phyloP scores from a whole-genome alignment of 2,797 vertebrate genomes.

The Tachyglossus aculeatus region DNA sequence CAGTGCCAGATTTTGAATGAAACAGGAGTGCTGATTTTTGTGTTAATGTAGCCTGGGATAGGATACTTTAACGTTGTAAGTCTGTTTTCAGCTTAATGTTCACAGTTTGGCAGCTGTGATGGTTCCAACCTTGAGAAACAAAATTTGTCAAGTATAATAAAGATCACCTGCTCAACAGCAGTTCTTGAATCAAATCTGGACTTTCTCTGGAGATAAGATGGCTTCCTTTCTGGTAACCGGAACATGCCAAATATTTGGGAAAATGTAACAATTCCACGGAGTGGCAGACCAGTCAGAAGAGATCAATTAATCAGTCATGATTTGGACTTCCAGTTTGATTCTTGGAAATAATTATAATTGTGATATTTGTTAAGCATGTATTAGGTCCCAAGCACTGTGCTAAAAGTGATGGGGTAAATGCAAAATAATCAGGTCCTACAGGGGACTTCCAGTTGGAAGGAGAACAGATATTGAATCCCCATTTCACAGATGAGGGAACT shows the following conservation, averaged over 20 bases:
- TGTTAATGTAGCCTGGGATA: conserved; percentile 30
- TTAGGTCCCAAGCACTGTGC: too few species aligned
- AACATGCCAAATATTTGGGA: conserved; percentile 78
- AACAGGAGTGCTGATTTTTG: background rate
- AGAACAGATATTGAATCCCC: too few species aligned
- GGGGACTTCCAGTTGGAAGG: too few species aligned
- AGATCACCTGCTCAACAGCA: background rate
- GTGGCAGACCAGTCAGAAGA: conserved; percentile 73
- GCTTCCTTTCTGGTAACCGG: conserved; percentile 76
- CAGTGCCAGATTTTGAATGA: conserved; percentile 2
- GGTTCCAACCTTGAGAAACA: conserved; percentile 13
- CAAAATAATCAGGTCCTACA: too few species aligned
- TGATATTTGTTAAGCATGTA: too few species aligned
- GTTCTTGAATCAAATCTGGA: conserved; percentile 11
- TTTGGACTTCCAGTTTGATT: background rate
- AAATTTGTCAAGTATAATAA: conserved; percentile 20
- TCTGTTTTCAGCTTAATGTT: conserved; percentile 28
- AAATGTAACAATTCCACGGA: conserved; percentile 76
- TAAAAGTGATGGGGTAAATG: too few species aligned
- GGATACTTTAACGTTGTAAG: conserved; percentile 1
- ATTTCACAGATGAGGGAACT: too few species aligned
- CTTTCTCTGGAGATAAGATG: conserved; percentile 4
- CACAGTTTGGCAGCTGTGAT: conserved; percentile 27
- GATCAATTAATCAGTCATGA: conserved; percentile 77
- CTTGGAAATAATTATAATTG: too few species aligned